Conservation (phyloP, 2,113 vertebrate genomes). For the Tautogolabrus adspersus region DNA sequence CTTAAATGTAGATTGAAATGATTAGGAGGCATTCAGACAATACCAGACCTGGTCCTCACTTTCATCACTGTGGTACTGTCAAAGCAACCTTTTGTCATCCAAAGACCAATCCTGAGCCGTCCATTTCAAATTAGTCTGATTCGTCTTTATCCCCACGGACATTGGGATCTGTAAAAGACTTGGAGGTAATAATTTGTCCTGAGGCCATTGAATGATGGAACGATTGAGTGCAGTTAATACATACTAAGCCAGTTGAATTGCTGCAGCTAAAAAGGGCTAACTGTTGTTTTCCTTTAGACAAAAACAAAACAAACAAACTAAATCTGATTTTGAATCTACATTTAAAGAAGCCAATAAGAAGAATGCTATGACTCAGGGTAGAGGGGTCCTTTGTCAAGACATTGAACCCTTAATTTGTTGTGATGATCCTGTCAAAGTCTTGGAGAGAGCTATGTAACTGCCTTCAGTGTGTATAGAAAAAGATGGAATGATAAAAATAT, state of each 20-base stretch:
- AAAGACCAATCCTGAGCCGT: conserved; percentile 18
- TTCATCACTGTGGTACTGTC: conserved; percentile 9
- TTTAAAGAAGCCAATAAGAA: too few relatives aligned
- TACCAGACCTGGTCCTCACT: conserved; percentile 42
- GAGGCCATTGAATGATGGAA: conserved; percentile 18
- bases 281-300: too few relatives aligned
- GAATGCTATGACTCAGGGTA: too few relatives aligned
- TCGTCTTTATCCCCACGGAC: conserved; percentile 14
- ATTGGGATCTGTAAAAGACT: conserved; percentile 30
- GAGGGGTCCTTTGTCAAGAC: too few relatives aligned
- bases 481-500: too few relatives aligned
- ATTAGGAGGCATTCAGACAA: conserved; percentile 46
- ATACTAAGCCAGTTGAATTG: background rate
- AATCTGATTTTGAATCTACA: too few relatives aligned
- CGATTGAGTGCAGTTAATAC: conserved; percentile 4
- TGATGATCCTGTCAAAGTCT: too few relatives aligned
- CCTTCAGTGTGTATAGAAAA: too few relatives aligned
- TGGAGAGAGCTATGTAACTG: too few relatives aligned
- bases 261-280: background rate
- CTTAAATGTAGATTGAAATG: conserved; percentile 33
- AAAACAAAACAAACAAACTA: too few relatives aligned
- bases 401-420: too few relatives aligned
- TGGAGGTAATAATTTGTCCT: conserved; percentile 3
- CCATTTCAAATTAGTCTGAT: conserved; percentile 36
- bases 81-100: conserved; percentile 20